Base-by-base conservation (phyloP, 2,113 vertebrate genomes). In the Lamprologus sp. region DNA sequence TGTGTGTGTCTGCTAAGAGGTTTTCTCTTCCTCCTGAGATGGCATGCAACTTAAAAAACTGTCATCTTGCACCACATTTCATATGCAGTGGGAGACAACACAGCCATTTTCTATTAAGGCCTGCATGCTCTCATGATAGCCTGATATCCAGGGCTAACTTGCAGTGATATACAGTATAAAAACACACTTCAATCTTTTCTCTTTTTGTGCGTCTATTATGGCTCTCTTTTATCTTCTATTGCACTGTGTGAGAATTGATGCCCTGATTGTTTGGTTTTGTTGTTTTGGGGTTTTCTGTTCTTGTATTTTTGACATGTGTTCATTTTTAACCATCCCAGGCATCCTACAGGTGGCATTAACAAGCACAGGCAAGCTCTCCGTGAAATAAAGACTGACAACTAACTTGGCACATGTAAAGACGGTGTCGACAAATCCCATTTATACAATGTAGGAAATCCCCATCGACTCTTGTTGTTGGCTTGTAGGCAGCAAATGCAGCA, bases 11-110 rank as follows among this genome's bases (percentile, higher is more conserved):
- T 19, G 49, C 51, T 86, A 85, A 88, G 90, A 91, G 88, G 65
- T 73, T 91, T 85, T 82, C 70, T 88, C 63, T 85, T 89, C 53
- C 58, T 33, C 23, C 80, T 11, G 37, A 86, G 56, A 88, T 79
- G 82, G 51, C 90, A 91, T 93, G 84, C 90, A 93, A 88, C 90
- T 93, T 93, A 87, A 91, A 93, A 90, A 92, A 84, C 85, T 85
- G 90, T 91, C 92, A 9, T 84, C 81, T 80, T 81, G 87, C 73
- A 15, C 80, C 51, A 81, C 87, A 87, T 93, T 90, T 92, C 79
- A 93, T 90, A 95, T 93, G 87, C 89, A 89, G 92, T 81, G 37
- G 84, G 83, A 89, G 87, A 89, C 92, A 94, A 90, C 84, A 54
- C 88, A 83, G 87, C 81, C 86, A 94, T 93, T 93, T 95, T 93